Conservation (phyloP, 37 sponge, comb jelly and placozoan species). For the Crambe crambe region DNA sequence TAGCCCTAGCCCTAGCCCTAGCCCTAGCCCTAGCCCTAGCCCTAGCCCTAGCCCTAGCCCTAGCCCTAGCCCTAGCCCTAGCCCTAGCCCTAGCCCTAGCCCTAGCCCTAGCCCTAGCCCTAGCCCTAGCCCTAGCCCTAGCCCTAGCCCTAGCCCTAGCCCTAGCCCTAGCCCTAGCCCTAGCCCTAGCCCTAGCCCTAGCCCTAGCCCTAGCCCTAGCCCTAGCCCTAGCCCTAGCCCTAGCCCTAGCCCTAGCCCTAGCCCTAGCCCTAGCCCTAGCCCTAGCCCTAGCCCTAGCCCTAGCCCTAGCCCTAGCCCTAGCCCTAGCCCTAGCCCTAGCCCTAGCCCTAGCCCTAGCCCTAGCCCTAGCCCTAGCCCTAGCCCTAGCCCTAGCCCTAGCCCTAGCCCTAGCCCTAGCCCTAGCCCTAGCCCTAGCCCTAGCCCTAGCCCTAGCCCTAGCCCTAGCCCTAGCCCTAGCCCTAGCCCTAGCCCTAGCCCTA, state of each 20-base stretch:
- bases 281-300: constrained; percentile 2
- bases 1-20: neutral
- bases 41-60: constrained; percentile 1
- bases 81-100: too few relatives aligned
- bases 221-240: neutral
- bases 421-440: constrained; percentile 1
- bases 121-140: too few relatives aligned
- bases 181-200: constrained; percentile 2
- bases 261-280: too few relatives aligned
- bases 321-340: neutral
- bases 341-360: neutral
- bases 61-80: constrained; percentile 1
- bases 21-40: neutral
- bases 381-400: neutral
- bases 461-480: constrained; percentile 2
- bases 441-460: constrained; percentile 2
- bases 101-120: too few relatives aligned
- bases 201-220: constrained; percentile 2
- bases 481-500: too few relatives aligned
- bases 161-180: too few relatives aligned
- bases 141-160: too few relatives aligned
- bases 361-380: neutral
- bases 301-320: constrained; percentile 2
- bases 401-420: constrained; percentile 1
- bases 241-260: too few relatives aligned